A percentile compares a stretch with the other conserved stretches of the same genome.
Conservation (phyloP, 2,888 invertebrate genomes). For the Nomada lathburiana region DNA sequence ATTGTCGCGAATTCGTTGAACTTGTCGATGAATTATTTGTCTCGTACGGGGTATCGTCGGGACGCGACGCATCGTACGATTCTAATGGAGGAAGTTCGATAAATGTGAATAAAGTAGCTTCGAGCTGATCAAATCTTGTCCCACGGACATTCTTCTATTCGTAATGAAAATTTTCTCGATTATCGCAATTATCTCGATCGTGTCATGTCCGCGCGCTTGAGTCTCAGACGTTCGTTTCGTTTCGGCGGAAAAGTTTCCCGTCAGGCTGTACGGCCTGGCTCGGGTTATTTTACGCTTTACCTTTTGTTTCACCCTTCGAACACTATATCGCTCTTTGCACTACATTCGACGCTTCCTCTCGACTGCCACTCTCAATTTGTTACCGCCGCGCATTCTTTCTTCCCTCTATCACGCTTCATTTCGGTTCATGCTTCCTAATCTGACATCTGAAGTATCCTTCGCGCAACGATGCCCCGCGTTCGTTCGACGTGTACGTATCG, state of each 20-base stretch:
- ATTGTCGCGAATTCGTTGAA: not conserved
- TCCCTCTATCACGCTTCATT: slow-evolving; percentile 26
- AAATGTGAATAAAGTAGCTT: too few relatives aligned
- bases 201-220: too few relatives aligned
- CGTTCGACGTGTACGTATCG: not conserved
- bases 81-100: too few relatives aligned
- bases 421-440: slow-evolving; percentile 25
- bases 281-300: slow-evolving; percentile 12
- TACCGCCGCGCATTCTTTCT: slow-evolving; percentile 19
- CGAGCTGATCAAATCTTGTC: rapidly evolving
- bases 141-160: too few relatives aligned
- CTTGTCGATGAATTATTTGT: too few relatives aligned
- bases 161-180: too few relatives aligned
- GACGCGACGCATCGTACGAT: too few relatives aligned
- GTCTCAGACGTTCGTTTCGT: too few relatives aligned
- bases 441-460: slow-evolving; percentile 21
- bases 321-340: slow-evolving; percentile 41
- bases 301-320: slow-evolving; percentile 10
- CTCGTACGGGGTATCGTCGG: too few relatives aligned
- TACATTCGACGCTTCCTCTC: slow-evolving; percentile 41
- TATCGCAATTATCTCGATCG: too few relatives aligned
- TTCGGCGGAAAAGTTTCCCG: too few relatives aligned
- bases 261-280: too few relatives aligned
- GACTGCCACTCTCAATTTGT: slow-evolving; percentile 42
- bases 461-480: not conserved